Conservation (phyloP, 2,888 invertebrate species). For the Andrena hattorfiana region DNA sequence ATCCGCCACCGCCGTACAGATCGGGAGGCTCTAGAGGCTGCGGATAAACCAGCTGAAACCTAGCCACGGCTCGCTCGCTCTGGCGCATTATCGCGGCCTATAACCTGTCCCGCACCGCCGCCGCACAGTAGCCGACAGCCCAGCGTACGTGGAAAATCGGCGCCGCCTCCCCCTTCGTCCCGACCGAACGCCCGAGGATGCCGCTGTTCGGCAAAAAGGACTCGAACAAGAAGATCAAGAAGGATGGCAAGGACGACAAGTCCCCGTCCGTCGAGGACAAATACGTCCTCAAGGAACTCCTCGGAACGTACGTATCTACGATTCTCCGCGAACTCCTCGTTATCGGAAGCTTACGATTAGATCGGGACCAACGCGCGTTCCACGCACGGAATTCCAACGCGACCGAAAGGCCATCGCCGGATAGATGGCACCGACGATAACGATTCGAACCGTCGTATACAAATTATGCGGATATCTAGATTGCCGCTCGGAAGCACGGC, state of each 20-base stretch:
- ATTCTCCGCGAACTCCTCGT: too few relatives aligned
- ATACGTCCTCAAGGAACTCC: constrained; percentile 94
- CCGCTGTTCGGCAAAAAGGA: constrained; percentile 96
- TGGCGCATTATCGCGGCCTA: background rate
- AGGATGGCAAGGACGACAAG: constrained; percentile 92
- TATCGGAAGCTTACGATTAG: too few relatives aligned
- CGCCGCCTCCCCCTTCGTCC: background rate
- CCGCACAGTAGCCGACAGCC: background rate
- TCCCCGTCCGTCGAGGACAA: constrained; percentile 95
- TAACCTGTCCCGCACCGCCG: constrained; percentile 41
- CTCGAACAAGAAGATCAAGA: constrained; percentile 93
- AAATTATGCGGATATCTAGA: background rate
- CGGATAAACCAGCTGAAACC: too few relatives aligned
- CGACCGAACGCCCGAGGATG: constrained; percentile 87
- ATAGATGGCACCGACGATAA: constrained; percentile 1
- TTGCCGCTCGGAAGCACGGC: too few relatives aligned
- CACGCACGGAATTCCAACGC: background rate
- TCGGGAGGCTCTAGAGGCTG: constrained; percentile 27
- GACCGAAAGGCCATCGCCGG: background rate
- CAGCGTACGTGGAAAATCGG: background rate
- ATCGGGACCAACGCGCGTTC: background rate
- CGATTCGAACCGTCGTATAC: background rate
- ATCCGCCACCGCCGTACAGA: constrained; percentile 42
- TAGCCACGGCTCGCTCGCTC: background rate
- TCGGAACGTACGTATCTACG: constrained; percentile 91